A percentile compares a stretch with the other conserved stretches of the same genome.
These are phyloP conservation scores for Centropyge bicolor DNA, from an alignment of 2,797 vertebrate genomes.

Conservation along the genomic window DNA sequence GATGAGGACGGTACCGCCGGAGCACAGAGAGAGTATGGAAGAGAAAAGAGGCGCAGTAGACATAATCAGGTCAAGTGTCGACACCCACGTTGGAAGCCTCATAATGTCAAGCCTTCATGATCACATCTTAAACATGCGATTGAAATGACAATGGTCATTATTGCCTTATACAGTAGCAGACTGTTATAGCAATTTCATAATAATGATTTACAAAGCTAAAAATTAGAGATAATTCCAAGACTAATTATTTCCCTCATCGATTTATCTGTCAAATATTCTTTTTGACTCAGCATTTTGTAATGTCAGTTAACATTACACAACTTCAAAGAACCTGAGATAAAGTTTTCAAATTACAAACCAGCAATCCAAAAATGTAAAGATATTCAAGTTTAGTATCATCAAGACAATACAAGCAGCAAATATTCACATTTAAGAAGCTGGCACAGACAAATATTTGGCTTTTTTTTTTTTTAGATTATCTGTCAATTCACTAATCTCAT, in stretches of 20 bases:
- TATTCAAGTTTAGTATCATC: no score
- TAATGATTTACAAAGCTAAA: background rate
- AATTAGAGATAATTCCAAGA: background rate
- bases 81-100: background rate
- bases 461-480: no score
- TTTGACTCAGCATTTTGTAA: no score
- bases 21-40: background rate
- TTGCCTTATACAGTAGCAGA: background rate
- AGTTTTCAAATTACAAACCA: no score
- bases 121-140: background rate
- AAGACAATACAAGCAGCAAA: no score
- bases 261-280: background rate
- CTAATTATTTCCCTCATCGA: no score
- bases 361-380: no score
- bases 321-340: no score
- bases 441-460: no score
- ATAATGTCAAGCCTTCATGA: conserved; percentile 11
- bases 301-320: no score
- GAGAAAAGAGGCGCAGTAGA: conserved; percentile 2
- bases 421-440: no score
- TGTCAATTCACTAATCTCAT: no score
- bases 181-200: background rate
- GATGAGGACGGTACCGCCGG: background rate
- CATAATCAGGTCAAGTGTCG: conserved; percentile 10
- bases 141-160: background rate